A percentile compares a stretch with the other conserved stretches of the same genome.
phyloP scores from a whole-genome alignment of 2,113 vertebrate genomes.

The Nycticorax nycticorax region DNA sequence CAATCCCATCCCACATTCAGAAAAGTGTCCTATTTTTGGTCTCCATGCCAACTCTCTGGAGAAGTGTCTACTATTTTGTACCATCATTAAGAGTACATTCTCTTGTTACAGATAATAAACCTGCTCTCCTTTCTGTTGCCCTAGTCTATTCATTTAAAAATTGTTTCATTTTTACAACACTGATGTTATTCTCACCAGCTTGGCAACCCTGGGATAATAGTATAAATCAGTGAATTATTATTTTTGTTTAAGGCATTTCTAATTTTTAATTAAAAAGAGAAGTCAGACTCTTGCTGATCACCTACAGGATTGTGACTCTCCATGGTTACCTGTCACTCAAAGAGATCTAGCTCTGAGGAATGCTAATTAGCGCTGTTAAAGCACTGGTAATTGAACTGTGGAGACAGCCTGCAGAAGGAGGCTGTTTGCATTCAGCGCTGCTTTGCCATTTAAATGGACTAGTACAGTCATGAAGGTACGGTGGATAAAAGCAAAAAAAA shows the following conservation, averaged over 20 bases:
- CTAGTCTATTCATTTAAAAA: conserved; percentile 60
- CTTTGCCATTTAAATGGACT: conserved; percentile 57
- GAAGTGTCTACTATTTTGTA: conserved; percentile 51
- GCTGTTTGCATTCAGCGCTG: conserved; percentile 50
- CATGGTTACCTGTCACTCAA: conserved; percentile 82
- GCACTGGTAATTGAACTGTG: conserved; percentile 69
- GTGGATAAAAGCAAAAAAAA: conserved; percentile 51
- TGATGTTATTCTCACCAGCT: conserved; percentile 39
- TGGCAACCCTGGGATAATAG: conserved; percentile 61
- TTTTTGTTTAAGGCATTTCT: conserved; percentile 75
- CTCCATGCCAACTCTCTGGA: conserved; percentile 39
- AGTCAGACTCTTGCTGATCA: conserved; percentile 70
- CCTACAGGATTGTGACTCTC: conserved; percentile 75
- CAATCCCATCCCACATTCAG: conserved; percentile 28
- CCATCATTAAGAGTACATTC: conserved; percentile 24
- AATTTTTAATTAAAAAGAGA: conserved; percentile 78
- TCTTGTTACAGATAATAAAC: conserved; percentile 56
- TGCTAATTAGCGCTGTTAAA: conserved; percentile 77
- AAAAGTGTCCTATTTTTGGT: conserved; percentile 34
- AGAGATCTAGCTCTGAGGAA: conserved; percentile 73
- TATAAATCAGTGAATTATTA: conserved; percentile 59
- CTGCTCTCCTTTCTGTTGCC: not conserved
- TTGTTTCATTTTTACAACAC: conserved; percentile 35
- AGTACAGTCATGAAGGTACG: not conserved
- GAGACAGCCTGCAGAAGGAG: conserved; percentile 53